Percentiles rank a stretch among this genome's conserved stretches.
Conservation (phyloP, 2,888 invertebrate genomes). For the Bursaphelenchus okinawaensis region DNA sequence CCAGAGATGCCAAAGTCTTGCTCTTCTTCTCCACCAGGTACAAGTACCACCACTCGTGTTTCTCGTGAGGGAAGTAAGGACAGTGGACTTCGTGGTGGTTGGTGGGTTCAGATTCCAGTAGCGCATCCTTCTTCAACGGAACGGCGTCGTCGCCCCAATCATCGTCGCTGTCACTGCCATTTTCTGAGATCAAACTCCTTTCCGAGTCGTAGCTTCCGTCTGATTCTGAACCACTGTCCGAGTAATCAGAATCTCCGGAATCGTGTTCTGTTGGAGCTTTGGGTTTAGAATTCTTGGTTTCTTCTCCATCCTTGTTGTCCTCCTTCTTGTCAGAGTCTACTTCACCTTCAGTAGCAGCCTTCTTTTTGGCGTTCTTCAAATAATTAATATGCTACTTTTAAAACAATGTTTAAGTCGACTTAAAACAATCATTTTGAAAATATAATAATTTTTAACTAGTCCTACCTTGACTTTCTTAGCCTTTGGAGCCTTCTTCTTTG, state of each 20-base stretch:
- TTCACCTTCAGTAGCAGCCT: constrained; percentile 16
- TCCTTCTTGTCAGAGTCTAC: constrained; percentile 10
- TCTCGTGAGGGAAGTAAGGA: constrained; percentile 86
- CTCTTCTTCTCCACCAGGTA: constrained; percentile 84
- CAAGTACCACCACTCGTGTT: constrained; percentile 98
- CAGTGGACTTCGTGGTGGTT: constrained; percentile 71
- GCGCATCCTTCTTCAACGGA: constrained; percentile 28
- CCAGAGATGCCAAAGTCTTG: constrained; percentile 81
- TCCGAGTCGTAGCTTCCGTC: not conserved
- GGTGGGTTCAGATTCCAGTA: constrained; percentile 34
- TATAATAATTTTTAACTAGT: not conserved
- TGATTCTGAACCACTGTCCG: not conserved
- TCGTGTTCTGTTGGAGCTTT: constrained; percentile 4
- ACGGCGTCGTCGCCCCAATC: constrained; percentile 39
- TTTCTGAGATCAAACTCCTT: not conserved
- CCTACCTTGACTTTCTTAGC: constrained; percentile 16
- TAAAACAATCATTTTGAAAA: not conserved
- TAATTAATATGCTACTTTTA: not conserved
- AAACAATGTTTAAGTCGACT: not conserved
- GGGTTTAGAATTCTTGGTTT: no score
- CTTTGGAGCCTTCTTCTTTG: constrained; percentile 38
- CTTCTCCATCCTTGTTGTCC: not conserved
- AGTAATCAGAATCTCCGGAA: not conserved
- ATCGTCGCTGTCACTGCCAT: constrained; percentile 50
- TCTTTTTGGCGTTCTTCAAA: constrained; percentile 12